Evolutionary conservation across 2,113 vertebrate genomes (phyloP).

Genomic region (Procavia capensis): DNA sequence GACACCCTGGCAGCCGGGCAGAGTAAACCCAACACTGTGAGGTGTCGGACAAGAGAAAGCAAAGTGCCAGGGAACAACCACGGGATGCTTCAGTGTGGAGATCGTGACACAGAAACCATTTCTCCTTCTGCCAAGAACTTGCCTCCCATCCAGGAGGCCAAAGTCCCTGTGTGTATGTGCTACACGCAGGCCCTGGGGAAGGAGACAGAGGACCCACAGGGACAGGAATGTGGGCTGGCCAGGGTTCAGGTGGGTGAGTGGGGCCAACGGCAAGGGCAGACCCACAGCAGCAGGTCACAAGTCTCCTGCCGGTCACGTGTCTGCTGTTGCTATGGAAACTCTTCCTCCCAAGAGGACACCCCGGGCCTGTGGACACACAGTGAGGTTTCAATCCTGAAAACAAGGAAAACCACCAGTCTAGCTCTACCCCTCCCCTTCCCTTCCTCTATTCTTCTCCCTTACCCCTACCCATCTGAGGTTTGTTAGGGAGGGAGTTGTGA

Average conservation of each 20-base stretch:
- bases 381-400: not conserved
- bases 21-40: not conserved
- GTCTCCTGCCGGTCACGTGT: not conserved
- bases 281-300: not conserved
- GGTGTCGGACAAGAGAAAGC: not conserved
- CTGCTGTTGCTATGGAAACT: not conserved
- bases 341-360: not conserved
- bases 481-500: too few species aligned
- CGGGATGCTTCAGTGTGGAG: not conserved
- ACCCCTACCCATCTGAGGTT: not conserved
- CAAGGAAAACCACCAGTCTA: fast-evolving
- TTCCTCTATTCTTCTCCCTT: not conserved
- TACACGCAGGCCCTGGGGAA: not conserved
- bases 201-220: not conserved
- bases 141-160: not conserved
- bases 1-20: too few species aligned
- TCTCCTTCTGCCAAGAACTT: not conserved
- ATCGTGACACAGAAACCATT: not conserved
- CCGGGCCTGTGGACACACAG: fast-evolving
- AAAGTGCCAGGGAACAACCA: not conserved
- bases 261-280: not conserved
- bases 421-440: not conserved
- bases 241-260: not conserved
- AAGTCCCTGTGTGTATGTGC: not conserved
- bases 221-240: fast-evolving